These are phyloP conservation scores for Temnopleurus reevesii DNA, from an alignment of 53 echinoderm and acorn worm genomes.

Conservation along the genomic window DNA sequence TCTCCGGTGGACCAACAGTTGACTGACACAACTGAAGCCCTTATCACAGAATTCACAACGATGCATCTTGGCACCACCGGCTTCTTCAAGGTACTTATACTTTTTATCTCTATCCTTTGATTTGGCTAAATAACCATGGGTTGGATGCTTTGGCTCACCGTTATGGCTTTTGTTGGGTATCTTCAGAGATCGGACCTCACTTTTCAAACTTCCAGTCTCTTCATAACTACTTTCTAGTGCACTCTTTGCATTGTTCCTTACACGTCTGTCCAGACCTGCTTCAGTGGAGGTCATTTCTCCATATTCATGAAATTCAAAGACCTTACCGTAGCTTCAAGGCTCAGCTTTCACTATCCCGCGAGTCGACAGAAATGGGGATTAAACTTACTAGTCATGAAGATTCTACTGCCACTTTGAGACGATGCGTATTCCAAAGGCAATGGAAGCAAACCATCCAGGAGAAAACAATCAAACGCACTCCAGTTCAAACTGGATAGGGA, in stretches of 20 bases:
- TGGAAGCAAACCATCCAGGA: not conserved
- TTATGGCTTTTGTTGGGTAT: conserved; percentile 44
- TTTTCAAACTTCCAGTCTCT: not conserved
- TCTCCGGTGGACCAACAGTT: no score
- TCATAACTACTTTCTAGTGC: not conserved
- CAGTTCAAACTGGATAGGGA: conserved; percentile 21
- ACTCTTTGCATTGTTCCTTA: not conserved
- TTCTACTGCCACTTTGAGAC: not conserved
- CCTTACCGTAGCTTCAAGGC: not conserved
- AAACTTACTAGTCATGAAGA: no score
- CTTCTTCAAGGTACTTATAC: not conserved
- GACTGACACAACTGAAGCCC: no score
- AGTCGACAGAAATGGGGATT: not conserved
- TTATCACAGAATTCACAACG: no score
- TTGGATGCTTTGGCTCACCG: conserved; percentile 28
- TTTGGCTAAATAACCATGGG: not conserved
- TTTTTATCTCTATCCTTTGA: not conserved
- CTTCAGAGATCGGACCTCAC: conserved; percentile 34
- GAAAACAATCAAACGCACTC: not conserved
- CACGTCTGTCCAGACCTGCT: conserved; percentile 26
- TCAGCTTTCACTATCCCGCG: not conserved
- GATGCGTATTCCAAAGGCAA: not conserved
- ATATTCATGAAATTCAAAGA: conserved; percentile 30
- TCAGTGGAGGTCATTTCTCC: not conserved
- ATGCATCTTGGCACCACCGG: no score